Evolutionary conservation across 2,113 vertebrate species (phyloP).

Genomic region (Bos indicus): DNA sequence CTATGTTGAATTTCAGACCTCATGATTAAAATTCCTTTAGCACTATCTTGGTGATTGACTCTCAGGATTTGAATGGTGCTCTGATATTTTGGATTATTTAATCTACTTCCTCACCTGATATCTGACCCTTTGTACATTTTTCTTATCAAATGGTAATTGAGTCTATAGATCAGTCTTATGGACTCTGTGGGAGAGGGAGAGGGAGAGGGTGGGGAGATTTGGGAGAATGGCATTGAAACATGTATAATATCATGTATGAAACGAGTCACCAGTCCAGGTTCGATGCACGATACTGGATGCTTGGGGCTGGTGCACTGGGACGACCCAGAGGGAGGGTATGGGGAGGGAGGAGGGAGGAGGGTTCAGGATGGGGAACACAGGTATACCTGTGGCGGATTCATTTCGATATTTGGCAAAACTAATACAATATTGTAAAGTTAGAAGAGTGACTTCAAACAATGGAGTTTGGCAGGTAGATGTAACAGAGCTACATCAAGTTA

Average conservation of each 20-base stretch:
- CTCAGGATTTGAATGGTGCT: not conserved
- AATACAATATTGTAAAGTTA: not conserved
- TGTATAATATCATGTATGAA: too few relatives aligned
- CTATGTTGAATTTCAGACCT: not conserved
- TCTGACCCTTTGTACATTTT: not conserved
- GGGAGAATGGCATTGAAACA: too few relatives aligned
- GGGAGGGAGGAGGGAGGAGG: too few relatives aligned
- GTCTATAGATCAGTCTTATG: not conserved
- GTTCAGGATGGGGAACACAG: too few relatives aligned
- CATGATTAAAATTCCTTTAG: not conserved
- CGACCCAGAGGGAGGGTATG: too few relatives aligned
- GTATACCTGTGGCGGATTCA: too few relatives aligned
- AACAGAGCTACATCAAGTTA: not conserved
- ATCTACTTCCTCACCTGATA: not conserved
- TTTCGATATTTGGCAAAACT: too few relatives aligned
- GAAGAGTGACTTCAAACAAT: not conserved
- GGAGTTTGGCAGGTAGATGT: not conserved
- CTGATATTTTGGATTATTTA: not conserved
- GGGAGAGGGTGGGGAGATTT: too few relatives aligned
- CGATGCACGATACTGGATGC: too few relatives aligned
- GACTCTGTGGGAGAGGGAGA: too few relatives aligned
- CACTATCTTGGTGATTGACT: not conserved
- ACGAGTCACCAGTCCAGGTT: too few relatives aligned
- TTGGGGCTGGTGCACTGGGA: too few relatives aligned
- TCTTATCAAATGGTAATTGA: not conserved